Conservation (phyloP, 2,888 invertebrate species). For the Xylota segnis region DNA sequence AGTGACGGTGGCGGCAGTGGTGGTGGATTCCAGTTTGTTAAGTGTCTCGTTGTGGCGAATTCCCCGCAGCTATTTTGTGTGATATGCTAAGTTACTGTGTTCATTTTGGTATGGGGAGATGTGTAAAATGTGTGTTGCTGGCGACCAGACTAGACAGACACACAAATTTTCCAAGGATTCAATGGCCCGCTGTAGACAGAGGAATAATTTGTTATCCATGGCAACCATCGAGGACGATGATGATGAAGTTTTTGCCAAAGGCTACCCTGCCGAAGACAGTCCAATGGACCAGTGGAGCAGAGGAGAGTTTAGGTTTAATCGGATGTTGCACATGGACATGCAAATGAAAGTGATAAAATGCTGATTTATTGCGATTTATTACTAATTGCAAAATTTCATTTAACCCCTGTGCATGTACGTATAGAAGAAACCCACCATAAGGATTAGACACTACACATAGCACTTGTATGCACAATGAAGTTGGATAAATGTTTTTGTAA, state of each 20-base stretch:
- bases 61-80: constrained; percentile 63
- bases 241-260: constrained; percentile 67
- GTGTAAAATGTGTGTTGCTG: constrained; percentile 50
- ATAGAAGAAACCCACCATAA: background rate
- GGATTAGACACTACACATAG: constrained; percentile 19
- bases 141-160: constrained; percentile 58
- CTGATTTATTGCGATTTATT: constrained; percentile 70
- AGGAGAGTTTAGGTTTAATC: constrained; percentile 56
- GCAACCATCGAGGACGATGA: constrained; percentile 61
- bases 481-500: background rate
- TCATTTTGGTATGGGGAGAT: constrained; percentile 50
- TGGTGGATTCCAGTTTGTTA: constrained; percentile 69
- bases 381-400: constrained; percentile 54
- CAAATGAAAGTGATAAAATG: constrained; percentile 73
- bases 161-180: constrained; percentile 55
- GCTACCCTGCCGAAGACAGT: constrained; percentile 12
- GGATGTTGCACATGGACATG: constrained; percentile 68
- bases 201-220: constrained; percentile 71
- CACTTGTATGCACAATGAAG: background rate
- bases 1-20: constrained; percentile 14
- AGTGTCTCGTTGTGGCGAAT: constrained; percentile 68
- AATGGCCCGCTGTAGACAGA: constrained; percentile 36
- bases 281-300: constrained; percentile 27
- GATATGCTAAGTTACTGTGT: constrained; percentile 71
- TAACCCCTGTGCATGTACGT: background rate